Base-by-base conservation (phyloP, 2,797 vertebrate genomes). In the Garrulus glandarius region DNA sequence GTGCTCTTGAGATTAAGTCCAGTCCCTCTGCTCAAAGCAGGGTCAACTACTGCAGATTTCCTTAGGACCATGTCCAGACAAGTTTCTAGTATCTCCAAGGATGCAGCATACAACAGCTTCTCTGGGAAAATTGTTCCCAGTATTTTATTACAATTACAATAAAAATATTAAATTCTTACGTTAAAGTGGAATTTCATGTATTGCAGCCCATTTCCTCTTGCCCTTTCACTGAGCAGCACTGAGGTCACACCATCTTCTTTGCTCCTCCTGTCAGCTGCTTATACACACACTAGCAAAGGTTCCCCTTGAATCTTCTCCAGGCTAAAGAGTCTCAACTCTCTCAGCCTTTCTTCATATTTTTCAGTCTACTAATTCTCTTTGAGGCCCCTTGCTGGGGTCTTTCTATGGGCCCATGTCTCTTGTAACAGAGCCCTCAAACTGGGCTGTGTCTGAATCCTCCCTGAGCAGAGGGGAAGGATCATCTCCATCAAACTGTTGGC, bases 151-250 rank as follows among this genome's bases (percentile, higher is more conserved):
- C 1, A 16, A 18, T 36, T 13, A n/a, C 4, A 75, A 9, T 27
- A 18, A 26, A 46, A 60, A 39, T 41, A 3, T 1, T 4, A 13
- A 21, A 10, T 21, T 30, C 27, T n/a, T 34, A 34, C 1, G 1
- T 78, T 88, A 50, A 72, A 60, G 50, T 72, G 39, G 16, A 56
- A 79, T 69, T 43, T 75, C 1, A 32, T 19, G 8, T 20, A 41
- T 84, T 87, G 60, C 34, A 70, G 15, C 13, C 15, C 13, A 8
- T 88, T 65, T 64, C 41, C 43, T 78, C 56, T 60, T 68, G 41
- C 13, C 32, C 41, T 87, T 56, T 69, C 43, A 17, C 9, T 39
- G 49, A 17, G 18, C 27, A 67, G 20, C 30, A 30, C 34, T 29
- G 27, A 81, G 43, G 8, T 52, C 52, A 57, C 65, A 77, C 22